Evolutionary conservation across 2,888 invertebrate species (phyloP), one percentile per base, ranked within the genome.

Genomic region (Xestia ashworthii): DNA sequence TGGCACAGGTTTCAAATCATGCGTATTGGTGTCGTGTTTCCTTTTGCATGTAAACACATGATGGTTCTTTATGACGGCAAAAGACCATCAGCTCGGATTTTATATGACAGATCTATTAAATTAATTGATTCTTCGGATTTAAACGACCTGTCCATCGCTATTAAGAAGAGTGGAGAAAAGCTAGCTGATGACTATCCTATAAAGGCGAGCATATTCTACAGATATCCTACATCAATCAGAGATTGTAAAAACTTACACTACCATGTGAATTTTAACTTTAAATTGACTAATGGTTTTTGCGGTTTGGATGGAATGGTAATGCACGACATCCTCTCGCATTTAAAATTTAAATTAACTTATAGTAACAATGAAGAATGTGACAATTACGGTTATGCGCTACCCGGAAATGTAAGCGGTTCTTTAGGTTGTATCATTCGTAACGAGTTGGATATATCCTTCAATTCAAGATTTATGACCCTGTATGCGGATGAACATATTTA

Each of bases 371-470:
- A 85, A 0, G 66, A 73, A 9, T 89, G 88, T 70, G 58, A 84
- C 41, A 78, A 44, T 46, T 94, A 90, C 65, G 94, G 94, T 0
- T 92, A 89, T 50, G 82, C 75, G 14, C 58, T 74, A 0, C 66
- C 60, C 2, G 72, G 86, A 5, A 87, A 89, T 6, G 71, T 82
- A 6, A 90, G 88, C 5, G 94, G 94, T 0, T 91, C 90, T 71
- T 88, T 94, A 25, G 92, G 91, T 3, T 90, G 92, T 67, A 80
- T 94, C 2, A 50, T 90, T 25, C 82, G 87, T 4, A 78, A 87
- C 11, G 84, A 91, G 53, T 78, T 93, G 41, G 94, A 94, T 66
- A 89, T 94, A 75, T 94, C 94, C 0, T 94, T 94, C 55, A 94
- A 94, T 84, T 93, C 94, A 5, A 90, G 94, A 73, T 94, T 94